Evolutionary conservation across 1,140 invertebrate genomes (phyloP), one percentile per base, ranked within the genome.

Genomic region (Ips typographus): DNA sequence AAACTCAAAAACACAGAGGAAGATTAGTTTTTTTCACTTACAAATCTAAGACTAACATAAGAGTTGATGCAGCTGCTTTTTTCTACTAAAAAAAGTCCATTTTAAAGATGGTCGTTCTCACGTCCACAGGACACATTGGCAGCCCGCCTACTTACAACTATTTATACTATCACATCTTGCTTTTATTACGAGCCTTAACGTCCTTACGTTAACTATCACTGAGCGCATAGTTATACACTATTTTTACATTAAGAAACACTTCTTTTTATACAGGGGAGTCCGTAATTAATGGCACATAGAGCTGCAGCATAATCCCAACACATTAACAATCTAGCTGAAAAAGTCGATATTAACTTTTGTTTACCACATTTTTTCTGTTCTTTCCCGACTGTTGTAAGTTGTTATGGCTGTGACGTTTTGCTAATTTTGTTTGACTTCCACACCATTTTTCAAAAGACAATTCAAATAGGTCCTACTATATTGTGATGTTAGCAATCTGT

Each of bases 131-230:
- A 22, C 22, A 22, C 22, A 22, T 22, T 22, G 22, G 22, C 22
- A 22, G 22, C 22, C 22, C 22, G 22, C 22, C 22, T 22, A 22
- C 22, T 22, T 22, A 22, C 22, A 22, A 22, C 22, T 22, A 22
- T 22, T 22, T 22, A 49, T 52, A 53, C 61, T 63, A 63, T 63
- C 61, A 63, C 61, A 63, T 52, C 51, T 63, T 63, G 49, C 61
- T 63, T 61, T 63, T 52, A 63, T 63, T 52, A 63, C 61, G 44
- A 63, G 61, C 61, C 61, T 63, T 63, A 42, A 63, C 41, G n/a
- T 56, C 53, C 38, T 49, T 49, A 49, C 22, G 22, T 49, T 49
- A 22, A 49, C 44, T 49, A 49, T 8, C 7, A 49, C 6, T 49
- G 22, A 49, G 6, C 44, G 3, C 44, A 8, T 49, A 8, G 6